phyloP scores from a whole-genome alignment of 2,797 vertebrate species.

The Eospalax fontanierii region DNA sequence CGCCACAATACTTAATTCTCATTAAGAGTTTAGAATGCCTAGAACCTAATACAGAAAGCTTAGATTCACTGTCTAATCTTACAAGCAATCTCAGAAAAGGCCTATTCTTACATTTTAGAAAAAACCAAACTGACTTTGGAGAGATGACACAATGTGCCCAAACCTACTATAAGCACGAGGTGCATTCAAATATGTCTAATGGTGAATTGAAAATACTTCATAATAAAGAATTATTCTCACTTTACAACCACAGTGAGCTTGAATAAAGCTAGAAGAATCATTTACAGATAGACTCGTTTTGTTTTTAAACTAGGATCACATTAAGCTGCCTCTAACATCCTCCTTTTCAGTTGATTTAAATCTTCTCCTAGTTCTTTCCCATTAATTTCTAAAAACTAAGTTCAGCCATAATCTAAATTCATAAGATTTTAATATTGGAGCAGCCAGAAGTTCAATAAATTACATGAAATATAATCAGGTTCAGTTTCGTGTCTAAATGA shows the following conservation, averaged over 20 bases:
- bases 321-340: not conserved
- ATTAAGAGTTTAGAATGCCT: not conserved
- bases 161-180: not conserved
- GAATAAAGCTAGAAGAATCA: not conserved
- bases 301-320: not conserved
- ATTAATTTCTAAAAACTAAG: not conserved
- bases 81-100: not conserved
- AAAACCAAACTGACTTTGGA: constrained; percentile 14
- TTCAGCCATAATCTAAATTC: not conserved
- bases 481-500: not conserved
- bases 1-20: constrained; percentile 10
- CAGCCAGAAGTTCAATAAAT: not conserved
- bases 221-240: constrained; percentile 14
- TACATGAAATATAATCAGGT: not conserved
- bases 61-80: constrained; percentile 18
- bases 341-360: constrained; percentile 11
- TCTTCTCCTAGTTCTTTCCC: not conserved
- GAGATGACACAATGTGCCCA: not conserved
- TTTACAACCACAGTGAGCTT: not conserved
- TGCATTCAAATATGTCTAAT: not conserved
- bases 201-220: not conserved
- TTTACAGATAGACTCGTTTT: not conserved
- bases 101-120: not conserved
- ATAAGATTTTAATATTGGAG: not conserved
- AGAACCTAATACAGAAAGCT: constrained; percentile 24